Percentiles rank a stretch among this genome's conserved stretches.
Evolutionary conservation across 2,888 invertebrate species (phyloP).

Genomic region (Uropetala carovei): DNA sequence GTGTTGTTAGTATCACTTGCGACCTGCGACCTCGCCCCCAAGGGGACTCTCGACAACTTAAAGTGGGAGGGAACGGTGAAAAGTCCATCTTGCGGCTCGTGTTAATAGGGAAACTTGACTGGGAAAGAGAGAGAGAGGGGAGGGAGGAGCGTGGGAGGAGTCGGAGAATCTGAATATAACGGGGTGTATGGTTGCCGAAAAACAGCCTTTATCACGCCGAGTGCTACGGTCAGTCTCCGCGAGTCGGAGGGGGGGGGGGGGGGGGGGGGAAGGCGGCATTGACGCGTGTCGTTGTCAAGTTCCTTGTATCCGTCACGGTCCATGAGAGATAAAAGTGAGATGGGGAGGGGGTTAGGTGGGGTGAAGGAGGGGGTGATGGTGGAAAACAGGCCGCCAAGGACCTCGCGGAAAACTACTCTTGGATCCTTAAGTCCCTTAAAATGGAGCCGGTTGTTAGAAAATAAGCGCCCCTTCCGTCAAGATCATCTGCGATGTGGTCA

Average conservation of each 20-base stretch:
- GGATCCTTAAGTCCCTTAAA: not conserved
- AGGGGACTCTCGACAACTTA: not conserved
- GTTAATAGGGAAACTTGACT: not conserved
- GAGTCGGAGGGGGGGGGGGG: not conserved
- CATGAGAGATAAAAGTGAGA: not conserved
- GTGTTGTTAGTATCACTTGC: not conserved
- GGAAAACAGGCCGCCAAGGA: not conserved
- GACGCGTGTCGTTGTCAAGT: not conserved
- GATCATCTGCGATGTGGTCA: not conserved
- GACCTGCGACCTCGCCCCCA: not conserved
- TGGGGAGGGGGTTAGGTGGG: not conserved
- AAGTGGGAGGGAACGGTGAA: not conserved
- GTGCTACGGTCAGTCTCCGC: not conserved
- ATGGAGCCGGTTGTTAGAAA: not conserved
- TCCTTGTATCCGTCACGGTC: not conserved
- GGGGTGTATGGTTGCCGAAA: not conserved
- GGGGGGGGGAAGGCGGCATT: not conserved
- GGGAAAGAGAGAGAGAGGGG: no score
- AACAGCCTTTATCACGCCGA: conserved; percentile 8
- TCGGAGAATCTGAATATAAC: not conserved
- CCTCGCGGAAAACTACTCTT: not conserved
- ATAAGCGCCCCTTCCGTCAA: not conserved
- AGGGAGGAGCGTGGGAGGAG: not conserved
- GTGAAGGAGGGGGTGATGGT: not conserved
- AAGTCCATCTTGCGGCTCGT: not conserved